These are phyloP conservation scores for Brachionus koreanus DNA, from an alignment of 1,140 invertebrate species.

Conservation along the genomic window DNA sequence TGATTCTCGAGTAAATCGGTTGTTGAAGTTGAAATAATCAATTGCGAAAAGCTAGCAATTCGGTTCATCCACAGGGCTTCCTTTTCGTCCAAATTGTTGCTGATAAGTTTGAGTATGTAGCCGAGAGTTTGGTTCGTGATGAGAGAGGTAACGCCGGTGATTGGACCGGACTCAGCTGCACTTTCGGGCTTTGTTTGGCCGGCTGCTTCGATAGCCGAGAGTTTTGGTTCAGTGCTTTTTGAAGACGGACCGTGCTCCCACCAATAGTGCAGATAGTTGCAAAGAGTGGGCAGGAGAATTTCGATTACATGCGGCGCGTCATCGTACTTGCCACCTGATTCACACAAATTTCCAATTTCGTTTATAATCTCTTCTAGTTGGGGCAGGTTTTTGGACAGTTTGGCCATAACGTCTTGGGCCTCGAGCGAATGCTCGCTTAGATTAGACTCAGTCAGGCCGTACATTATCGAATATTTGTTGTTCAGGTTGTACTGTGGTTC, in stretches of 20 bases:
- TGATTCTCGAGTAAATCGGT: conserved; percentile 61
- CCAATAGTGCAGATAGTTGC: conserved; percentile 73
- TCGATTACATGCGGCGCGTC: conserved; percentile 94
- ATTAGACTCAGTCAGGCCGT: conserved; percentile 65
- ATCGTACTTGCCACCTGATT: conserved; percentile 83
- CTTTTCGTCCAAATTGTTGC: conserved; percentile 86
- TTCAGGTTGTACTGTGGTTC: conserved; percentile 96
- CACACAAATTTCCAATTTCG: conserved; percentile 91
- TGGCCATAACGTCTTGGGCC: conserved; percentile 93
- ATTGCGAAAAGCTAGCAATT: conserved; percentile 72
- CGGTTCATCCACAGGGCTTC: conserved; percentile 98
- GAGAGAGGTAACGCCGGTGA: conserved; percentile 68
- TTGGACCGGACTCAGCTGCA: neutral
- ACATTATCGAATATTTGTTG: conserved; percentile 86
- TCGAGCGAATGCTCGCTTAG: conserved; percentile 89
- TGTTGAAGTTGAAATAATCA: conserved; percentile 61
- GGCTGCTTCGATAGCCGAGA: neutral
- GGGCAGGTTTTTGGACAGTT: conserved; percentile 89
- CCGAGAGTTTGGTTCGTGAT: conserved; percentile 95
- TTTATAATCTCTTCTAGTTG: conserved; percentile 81
- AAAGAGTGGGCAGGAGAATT: conserved; percentile 89
- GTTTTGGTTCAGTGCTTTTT: conserved; percentile 59
- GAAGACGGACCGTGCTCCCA: conserved; percentile 95
- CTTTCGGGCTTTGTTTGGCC: neutral
- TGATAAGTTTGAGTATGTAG: conserved; percentile 90